A percentile compares a stretch with the other conserved stretches of the same genome.
Evolutionary conservation across 2,113 vertebrate species (phyloP).

Genomic region (Chloropsis cyanopogon): DNA sequence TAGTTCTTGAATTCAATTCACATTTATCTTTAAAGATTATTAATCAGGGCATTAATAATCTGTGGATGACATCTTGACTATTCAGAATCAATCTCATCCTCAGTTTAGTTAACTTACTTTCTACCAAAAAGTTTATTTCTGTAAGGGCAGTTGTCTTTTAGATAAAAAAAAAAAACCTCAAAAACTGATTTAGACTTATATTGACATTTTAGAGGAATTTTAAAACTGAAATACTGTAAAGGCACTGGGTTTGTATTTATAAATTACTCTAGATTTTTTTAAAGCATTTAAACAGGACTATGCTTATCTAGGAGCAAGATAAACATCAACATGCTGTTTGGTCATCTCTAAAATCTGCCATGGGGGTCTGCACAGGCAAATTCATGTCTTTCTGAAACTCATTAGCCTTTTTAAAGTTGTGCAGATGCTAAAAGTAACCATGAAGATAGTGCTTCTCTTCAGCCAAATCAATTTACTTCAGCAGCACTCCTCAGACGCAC

Average conservation of each 20-base stretch:
- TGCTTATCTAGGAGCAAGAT: background rate
- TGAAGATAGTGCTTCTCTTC: background rate
- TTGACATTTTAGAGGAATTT: background rate
- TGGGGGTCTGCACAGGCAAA: background rate
- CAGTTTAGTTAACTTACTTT: background rate
- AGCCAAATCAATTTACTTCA: background rate
- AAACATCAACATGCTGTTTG: background rate
- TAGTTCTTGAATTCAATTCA: background rate
- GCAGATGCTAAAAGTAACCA: background rate
- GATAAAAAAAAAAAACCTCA: background rate
- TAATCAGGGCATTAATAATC: background rate
- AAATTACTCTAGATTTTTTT: background rate
- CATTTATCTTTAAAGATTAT: background rate
- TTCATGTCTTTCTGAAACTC: background rate
- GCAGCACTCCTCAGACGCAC: background rate
- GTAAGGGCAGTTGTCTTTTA: background rate
- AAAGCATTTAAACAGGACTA: background rate
- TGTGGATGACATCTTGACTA: background rate
- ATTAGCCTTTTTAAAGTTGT: background rate
- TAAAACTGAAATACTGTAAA: background rate
- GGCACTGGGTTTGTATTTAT: background rate
- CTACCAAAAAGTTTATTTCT: background rate
- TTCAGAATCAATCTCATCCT: background rate
- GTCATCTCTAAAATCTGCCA: background rate
- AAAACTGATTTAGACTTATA: background rate